Base-by-base conservation (phyloP, 2,113 vertebrate genomes). In the Austrofundulus limnaeus region DNA sequence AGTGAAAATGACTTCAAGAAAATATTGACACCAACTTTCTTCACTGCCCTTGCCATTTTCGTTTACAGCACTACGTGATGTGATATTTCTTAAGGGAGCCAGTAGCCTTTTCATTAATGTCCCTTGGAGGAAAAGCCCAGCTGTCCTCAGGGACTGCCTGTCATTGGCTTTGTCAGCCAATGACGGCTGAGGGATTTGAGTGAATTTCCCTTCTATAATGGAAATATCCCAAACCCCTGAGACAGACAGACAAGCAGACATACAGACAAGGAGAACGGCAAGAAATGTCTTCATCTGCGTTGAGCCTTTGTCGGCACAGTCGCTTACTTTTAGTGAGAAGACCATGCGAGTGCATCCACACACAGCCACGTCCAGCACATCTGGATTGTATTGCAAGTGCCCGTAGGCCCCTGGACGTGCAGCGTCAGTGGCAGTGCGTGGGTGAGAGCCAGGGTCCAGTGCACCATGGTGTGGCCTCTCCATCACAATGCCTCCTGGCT, bases 401-500 rank as follows among this genome's bases (percentile, higher is more conserved):
- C 77, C 59, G 10, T 20, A 66, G 87, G 88, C 80, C 80, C 84
- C 87, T 70, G 83, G 77, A 84, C 81, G 82, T 70, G 85, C 81
- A 45, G 78, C 86, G 78, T 74, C 77, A 86, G 84, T 76, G 75
- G 86, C 83, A 62, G 79, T 85, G 85, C 46, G 82, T 83, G 88
- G 86, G 90, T 84, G 86, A 91, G 76, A 87, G 87, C 81, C 82
- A 85, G 87, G 82, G 85, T 88, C 87, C 86, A 69, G 78, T 74
- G 85, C 89, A 87, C 87, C 86, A 85, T 89, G 87, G 88, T 86
- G 91, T 73, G 90, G 85, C 74, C 87, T 87, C 85, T 93, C 88
- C 90, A 92, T 93, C 91, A 93, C 91, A 87, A 82, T 49, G 78
- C 75, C 84, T 87, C 87, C 81, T 73, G 87, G 90, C 79, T 87